These are phyloP conservation scores for Rhinogobius similis DNA, from an alignment of 2,113 vertebrate species.

Conservation along the genomic window DNA sequence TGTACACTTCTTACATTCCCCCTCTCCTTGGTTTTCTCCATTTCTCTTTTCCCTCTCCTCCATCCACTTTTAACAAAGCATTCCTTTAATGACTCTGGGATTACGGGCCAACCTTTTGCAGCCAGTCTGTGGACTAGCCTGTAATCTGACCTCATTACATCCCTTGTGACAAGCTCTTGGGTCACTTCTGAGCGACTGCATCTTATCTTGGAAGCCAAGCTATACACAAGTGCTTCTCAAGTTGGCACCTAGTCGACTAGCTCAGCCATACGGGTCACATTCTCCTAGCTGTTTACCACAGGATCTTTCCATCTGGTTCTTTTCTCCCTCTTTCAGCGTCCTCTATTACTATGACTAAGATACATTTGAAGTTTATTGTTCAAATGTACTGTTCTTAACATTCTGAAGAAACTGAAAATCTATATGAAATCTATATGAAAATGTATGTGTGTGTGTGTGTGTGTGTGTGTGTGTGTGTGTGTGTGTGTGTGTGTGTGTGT, in stretches of 20 bases:
- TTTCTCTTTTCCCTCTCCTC: conserved; percentile 61
- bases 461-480: too few relatives aligned
- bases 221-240: conserved; percentile 54
- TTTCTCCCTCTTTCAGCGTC: conserved; percentile 37
- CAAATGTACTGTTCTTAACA: neutral
- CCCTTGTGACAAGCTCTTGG: conserved; percentile 75
- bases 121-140: conserved; percentile 74
- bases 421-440: too few relatives aligned
- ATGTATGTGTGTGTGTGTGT: too few relatives aligned
- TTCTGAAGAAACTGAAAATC: neutral
- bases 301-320: conserved; percentile 57
- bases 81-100: conserved; percentile 80
- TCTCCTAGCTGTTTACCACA: conserved; percentile 60
- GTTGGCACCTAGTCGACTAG: conserved; percentile 61
- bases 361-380: conserved; percentile 30
- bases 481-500: too few relatives aligned
- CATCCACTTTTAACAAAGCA: conserved; percentile 77
- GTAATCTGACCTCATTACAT: conserved; percentile 86
- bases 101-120: conserved; percentile 79
- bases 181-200: conserved; percentile 71
- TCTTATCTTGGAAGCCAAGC: conserved; percentile 69
- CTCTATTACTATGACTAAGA: conserved; percentile 53
- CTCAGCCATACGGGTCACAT: conserved; percentile 53
- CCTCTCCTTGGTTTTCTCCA: conserved; percentile 60
- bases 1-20: conserved; percentile 70